Evolutionary conservation across 2,113 vertebrate species (phyloP).

Genomic region (Calypte anna): DNA sequence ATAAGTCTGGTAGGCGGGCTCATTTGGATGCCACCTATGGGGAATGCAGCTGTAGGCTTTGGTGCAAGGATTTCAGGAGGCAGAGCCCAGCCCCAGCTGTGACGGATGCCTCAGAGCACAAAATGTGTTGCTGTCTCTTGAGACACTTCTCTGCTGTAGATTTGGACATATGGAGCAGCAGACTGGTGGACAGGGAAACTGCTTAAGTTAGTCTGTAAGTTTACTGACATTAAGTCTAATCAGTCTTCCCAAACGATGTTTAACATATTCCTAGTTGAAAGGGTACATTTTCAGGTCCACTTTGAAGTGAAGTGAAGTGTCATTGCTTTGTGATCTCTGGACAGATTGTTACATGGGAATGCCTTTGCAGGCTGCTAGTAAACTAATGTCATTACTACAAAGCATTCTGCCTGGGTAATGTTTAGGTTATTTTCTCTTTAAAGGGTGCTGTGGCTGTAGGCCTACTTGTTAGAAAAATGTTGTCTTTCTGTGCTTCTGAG

Average conservation of each 20-base stretch:
- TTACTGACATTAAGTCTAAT: neutral
- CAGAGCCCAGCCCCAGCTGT: neutral
- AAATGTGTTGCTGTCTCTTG: neutral
- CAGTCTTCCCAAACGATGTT: neutral
- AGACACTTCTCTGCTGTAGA: neutral
- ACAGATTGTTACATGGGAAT: neutral
- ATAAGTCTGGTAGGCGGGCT: neutral
- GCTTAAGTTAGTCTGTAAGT: neutral
- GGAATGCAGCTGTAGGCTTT: neutral
- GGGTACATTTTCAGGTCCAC: neutral
- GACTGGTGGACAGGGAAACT: slow-evolving; percentile 7
- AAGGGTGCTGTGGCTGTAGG: neutral
- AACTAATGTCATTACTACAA: neutral
- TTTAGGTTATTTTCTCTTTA: neutral
- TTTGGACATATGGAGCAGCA: slow-evolving; percentile 2
- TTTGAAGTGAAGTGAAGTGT: neutral
- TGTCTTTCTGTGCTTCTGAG: neutral
- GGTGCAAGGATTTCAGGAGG: neutral
- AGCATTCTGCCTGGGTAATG: neutral
- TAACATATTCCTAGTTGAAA: slow-evolving; percentile 22
- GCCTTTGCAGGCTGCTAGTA: neutral
- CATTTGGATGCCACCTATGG: neutral
- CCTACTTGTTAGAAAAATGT: neutral
- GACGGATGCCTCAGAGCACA: neutral
- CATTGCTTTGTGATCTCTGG: neutral